phyloP scores from a whole-genome alignment of 2,113 vertebrate genomes.

The Anseranas semipalmata region DNA sequence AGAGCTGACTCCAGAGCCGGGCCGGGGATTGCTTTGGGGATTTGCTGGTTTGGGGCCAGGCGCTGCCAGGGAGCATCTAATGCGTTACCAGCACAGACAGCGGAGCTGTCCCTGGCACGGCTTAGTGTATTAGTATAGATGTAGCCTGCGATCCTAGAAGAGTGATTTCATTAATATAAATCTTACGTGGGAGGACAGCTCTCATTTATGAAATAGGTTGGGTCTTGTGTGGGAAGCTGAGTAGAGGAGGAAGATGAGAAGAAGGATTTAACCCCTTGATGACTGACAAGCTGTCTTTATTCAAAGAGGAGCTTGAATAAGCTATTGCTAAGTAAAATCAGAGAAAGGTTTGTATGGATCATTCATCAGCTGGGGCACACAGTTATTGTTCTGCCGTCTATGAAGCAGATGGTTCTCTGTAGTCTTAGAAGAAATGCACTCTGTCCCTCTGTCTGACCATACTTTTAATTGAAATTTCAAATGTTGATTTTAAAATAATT shows the following conservation, averaged over 20 bases:
- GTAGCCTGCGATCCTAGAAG: neutral
- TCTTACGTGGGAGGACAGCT: constrained; percentile 62
- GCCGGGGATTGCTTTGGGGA: neutral
- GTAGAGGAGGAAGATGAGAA: constrained; percentile 47
- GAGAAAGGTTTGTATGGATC: neutral
- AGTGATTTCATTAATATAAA: constrained; percentile 49
- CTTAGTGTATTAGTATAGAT: neutral
- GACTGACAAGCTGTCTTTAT: neutral
- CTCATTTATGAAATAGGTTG: constrained; percentile 57
- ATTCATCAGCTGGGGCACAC: neutral
- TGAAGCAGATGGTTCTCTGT: neutral
- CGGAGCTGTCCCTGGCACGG: neutral
- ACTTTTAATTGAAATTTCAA: neutral
- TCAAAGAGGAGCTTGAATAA: neutral
- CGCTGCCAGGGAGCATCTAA: neutral
- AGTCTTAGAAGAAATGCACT: neutral
- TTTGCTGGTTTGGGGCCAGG: neutral
- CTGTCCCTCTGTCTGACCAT: neutral
- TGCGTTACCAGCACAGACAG: rapidly evolving
- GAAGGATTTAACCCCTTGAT: constrained; percentile 16
- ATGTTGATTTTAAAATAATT: neutral
- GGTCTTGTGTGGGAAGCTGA: constrained; percentile 51
- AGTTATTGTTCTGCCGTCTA: neutral
- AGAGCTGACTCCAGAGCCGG: neutral
- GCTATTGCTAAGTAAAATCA: neutral